Base-by-base conservation (phyloP, 2,888 invertebrate species). In the Mythimna albipuncta region DNA sequence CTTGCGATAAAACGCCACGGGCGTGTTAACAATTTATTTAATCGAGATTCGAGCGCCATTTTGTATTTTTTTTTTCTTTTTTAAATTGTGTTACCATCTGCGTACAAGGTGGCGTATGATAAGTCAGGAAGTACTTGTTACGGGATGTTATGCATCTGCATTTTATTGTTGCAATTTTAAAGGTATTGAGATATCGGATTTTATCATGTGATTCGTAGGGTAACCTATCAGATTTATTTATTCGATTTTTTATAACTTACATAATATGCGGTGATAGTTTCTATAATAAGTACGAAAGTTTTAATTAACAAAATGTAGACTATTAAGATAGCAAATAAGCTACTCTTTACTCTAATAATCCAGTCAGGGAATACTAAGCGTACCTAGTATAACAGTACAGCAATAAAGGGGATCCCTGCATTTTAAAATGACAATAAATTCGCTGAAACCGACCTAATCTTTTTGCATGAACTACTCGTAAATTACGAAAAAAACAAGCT, bases 21-120 rank as follows among this genome's bases (percentile, higher is more conserved):
- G 95, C 91, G 94, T 91, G 90, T 89, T 91, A 92, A 93, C 92
- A 92, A 94, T 95, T 94, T 93, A 94, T 94, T 93, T 89, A 92
- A 85, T 88, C 86, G 90, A 89, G 92, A 93, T 93, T 92, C 88
- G 81, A 86, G 77, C 81, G 84, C 87, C 85, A 89, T 92, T 89
- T 90, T 89, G 58, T 81, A 79, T 84, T 84, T 82, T 81, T 82
- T 86, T 85, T 83, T 87, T 26, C 85, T 86, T 83, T 83, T 72
- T 69, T 72, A 64, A 85, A 64, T 61, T 64, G 72, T 55, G 74
- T 83, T 72, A 83, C 91, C 94, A 94, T 93, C 93, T 94, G 94
- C 93, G 86, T 89, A 89, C 91, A 94, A 94, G 94, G 94, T 94
- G 94, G 90, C 84, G 89, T 92, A 91, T 89, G 89, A 88, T 89